Base-by-base conservation (phyloP, 2,888 invertebrate genomes). In the Keiferia lycopersicella region DNA sequence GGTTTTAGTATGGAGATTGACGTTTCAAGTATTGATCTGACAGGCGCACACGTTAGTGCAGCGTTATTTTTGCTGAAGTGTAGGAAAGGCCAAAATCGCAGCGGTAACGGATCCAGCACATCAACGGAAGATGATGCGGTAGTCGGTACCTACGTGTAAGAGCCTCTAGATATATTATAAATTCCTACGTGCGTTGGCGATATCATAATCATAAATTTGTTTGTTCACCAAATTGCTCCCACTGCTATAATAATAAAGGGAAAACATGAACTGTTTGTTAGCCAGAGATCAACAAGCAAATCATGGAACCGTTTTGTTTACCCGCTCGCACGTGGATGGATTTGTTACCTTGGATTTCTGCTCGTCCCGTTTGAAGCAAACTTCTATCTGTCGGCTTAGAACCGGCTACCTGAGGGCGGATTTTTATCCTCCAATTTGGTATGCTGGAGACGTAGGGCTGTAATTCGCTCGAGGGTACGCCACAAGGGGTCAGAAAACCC, bases 391-490 rank as follows among this genome's bases (percentile, higher is more conserved):
- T 85, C 85, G 83, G 84, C 87, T 88, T 88, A 88, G 34, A 78
- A 74, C 76, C 77, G 81, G 81, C 83, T 87, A 88, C 86, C 87
- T 86, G 82, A 81, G 84, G 84, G 83, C 81, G 84, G 83, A 86
- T 83, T 86, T 87, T 86, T 88, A 86, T 85, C 81, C 82, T 69
- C 75, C 81, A 73, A 78, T 80, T 89, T 89, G 87, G 87, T 89
- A 89, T 88, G 88, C 88, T 81, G 78, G 77, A 76, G 79, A 67
- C 77, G 87, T 82, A 80, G 80, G 81, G 81, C 84, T 84, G 85
- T 88, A 88, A 88, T 34, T 34, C 34, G 34, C 34, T 34, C 86
- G 79, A 82, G 85, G 86, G 84, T 80, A 77, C 74, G 78, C 81
- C 80, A 78, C 82, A 81, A 82, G 83, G 83, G 83, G 78, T 77